These are phyloP conservation scores for Hydropsyche tenuis DNA, from an alignment of 1,140 invertebrate genomes.

Conservation along the genomic window DNA sequence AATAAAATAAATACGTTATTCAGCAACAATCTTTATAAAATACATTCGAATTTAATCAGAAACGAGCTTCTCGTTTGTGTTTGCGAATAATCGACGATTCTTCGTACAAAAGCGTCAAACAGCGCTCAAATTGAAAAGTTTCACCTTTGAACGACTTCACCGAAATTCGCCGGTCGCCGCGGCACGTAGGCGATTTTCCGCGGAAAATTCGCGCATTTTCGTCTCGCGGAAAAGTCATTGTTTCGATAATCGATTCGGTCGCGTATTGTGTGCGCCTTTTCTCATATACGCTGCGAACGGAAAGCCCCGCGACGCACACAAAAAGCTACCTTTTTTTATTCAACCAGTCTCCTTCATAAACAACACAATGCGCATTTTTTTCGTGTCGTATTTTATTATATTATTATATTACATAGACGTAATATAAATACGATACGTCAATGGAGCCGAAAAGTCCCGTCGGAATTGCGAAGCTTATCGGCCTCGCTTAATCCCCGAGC, in stretches of 20 bases:
- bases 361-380: no score
- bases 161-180: no score
- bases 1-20: no score
- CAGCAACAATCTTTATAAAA: no score
- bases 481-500: not conserved
- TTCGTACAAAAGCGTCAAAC: no score
- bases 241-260: slow-evolving; percentile 9
- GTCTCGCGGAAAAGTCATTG: not conserved
- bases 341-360: no score
- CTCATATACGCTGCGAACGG: not conserved
- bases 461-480: not conserved
- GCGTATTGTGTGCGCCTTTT: not conserved
- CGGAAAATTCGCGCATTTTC: not conserved
- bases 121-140: no score
- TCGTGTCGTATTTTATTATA: not conserved
- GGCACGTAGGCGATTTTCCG: not conserved
- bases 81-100: no score
- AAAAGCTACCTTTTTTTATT: no score
- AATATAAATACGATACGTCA: not conserved
- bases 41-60: no score
- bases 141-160: no score
- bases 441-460: not conserved
- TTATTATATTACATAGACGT: not conserved
- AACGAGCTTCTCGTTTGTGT: no score
- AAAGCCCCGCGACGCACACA: not conserved